A percentile compares a stretch with the other conserved stretches of the same genome.
Evolutionary conservation across 2,797 vertebrate species (phyloP).

Genomic region (Poeciliopsis turneri): DNA sequence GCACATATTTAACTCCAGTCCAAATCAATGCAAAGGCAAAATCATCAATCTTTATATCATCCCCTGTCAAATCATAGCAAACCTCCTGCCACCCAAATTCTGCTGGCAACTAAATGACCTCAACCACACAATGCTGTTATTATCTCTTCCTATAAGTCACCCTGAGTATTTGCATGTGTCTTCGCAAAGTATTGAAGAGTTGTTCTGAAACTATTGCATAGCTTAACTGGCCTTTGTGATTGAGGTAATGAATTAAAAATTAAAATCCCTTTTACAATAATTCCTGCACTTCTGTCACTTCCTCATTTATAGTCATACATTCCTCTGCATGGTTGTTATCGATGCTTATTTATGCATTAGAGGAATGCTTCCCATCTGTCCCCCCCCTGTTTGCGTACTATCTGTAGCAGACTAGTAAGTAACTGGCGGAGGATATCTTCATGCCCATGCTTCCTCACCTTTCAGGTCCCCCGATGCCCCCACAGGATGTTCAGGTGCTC

Average conservation of each 20-base stretch:
- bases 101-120: constrained; percentile 7
- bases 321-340: constrained; percentile 57
- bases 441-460: constrained; percentile 21
- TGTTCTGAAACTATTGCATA: constrained; percentile 4
- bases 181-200: constrained; percentile 9
- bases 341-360: constrained; percentile 44
- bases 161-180: constrained; percentile 25
- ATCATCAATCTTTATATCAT: neutral
- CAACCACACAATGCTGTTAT: constrained; percentile 24
- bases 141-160: constrained; percentile 15
- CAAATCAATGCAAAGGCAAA: neutral
- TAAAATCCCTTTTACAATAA: neutral
- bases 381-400: neutral
- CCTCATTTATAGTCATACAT: constrained; percentile 26
- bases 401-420: constrained; percentile 8
- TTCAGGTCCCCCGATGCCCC: constrained; percentile 92
- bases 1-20: neutral
- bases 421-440: neutral
- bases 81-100: neutral
- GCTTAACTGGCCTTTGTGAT: constrained; percentile 1
- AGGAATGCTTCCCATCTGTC: constrained; percentile 50
- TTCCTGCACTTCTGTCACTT: constrained; percentile 15
- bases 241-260: constrained; percentile 5
- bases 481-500: constrained; percentile 88
- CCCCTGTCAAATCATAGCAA: neutral